Evolutionary conservation across 2,113 vertebrate species (phyloP), one percentile per base, ranked within the genome.

Genomic region (Ceratotherium simum): DNA sequence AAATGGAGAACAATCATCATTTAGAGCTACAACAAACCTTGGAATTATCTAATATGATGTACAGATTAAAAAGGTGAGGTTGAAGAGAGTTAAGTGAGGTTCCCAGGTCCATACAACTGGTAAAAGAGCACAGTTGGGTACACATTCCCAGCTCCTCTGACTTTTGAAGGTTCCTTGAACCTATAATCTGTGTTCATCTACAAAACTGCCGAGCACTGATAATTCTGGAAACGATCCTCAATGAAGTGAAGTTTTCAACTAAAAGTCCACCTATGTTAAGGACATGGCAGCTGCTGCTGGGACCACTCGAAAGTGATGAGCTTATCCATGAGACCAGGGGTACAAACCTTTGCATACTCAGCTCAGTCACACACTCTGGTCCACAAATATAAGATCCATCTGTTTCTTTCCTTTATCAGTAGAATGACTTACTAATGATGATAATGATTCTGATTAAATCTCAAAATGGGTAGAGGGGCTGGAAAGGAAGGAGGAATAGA

Each of bases 11-110:
- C 25, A 81, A 20, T 88, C 21, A 39, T 42, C 39, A 62, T 10
- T 82, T 33, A 51, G 23, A 94, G 69, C 62, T 92, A 39, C 79
- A 95, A 81, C 51, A 90, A 54, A 79, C 12, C 16, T 76, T 54
- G 17, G 58, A 79, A 75, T 83, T 70, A 80, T 39, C 12, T 69
- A 73, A 70, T 16, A 62, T 6, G 18, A 81, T 31, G 14, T 36
- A 73, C 23, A 85, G 46, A 96, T 81, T n/a, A 46, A 95, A 95
- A 51, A 88, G 51, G 4, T 72, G 72, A 94, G 54, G 65, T 27
- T 70, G 48, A 36, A 78, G 12, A 31, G 31, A n/a, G 54, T 69
- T 54, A 42, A 36, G 29, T 17, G 79, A 89, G 48, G 33, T 67
- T 94, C 25, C 29, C 25, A 48, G 33, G 27, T 65, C 27, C 29